phyloP scores from a whole-genome alignment of 2,113 vertebrate genomes.

The Herpetotheres cachinnans region DNA sequence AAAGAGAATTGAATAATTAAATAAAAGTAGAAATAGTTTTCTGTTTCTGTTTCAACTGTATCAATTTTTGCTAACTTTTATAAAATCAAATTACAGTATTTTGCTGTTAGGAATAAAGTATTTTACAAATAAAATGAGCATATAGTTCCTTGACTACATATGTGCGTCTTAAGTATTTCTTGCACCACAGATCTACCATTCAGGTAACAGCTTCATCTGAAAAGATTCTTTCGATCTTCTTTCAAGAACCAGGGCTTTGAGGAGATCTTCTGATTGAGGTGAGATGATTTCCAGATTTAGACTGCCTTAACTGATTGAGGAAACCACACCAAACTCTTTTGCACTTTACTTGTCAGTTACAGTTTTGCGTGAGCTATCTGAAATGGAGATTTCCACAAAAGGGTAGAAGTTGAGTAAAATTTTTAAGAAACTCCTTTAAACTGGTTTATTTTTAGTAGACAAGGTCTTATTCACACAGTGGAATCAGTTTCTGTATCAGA shows the following conservation, averaged over 20 bases:
- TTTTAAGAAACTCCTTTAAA: neutral
- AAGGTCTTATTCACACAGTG: neutral
- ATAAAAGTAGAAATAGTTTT: slow-evolving; percentile 26
- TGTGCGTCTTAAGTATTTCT: neutral
- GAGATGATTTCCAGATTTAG: neutral
- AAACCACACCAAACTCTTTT: neutral
- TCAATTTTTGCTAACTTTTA: slow-evolving; percentile 48
- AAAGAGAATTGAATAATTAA: neutral
- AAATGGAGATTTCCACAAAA: neutral
- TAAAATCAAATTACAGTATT: slow-evolving; percentile 41
- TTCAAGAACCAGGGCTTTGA: neutral
- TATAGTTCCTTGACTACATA: neutral
- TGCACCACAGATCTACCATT: neutral
- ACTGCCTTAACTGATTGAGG: neutral
- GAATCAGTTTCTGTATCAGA: neutral
- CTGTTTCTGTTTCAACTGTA: slow-evolving; percentile 20
- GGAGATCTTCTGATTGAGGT: neutral
- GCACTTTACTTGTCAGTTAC: neutral
- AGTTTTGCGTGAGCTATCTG: neutral
- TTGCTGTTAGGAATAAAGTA: slow-evolving; percentile 52
- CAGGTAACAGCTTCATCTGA: neutral
- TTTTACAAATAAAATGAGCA: slow-evolving; percentile 52
- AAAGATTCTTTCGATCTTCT: neutral
- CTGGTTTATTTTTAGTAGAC: neutral
- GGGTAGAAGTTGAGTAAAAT: neutral